Evolutionary conservation across 2,797 vertebrate genomes (phyloP).

Genomic region (Diglossa cyanea): DNA sequence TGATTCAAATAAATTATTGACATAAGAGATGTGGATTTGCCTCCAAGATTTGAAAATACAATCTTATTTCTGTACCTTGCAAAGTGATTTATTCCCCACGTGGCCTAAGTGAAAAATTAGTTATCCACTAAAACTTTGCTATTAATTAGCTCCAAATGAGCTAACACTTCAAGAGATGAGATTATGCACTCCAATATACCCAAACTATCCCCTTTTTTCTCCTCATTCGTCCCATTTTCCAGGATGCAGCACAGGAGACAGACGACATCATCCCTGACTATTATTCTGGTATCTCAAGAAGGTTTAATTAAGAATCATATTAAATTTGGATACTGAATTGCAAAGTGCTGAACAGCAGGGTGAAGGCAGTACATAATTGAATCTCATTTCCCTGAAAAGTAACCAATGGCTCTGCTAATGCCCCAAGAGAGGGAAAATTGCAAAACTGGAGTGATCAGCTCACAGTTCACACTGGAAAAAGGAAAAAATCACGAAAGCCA

Average conservation of each 20-base stretch:
- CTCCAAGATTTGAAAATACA: neutral
- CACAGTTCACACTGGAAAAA: neutral
- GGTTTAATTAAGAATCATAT: slow-evolving; percentile 7
- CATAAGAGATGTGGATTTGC: fast-evolving
- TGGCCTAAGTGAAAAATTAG: neutral
- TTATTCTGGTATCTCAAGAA: neutral
- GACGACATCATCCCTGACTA: neutral
- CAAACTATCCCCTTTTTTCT: neutral
- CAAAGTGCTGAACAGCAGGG: neutral
- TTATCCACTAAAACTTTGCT: neutral
- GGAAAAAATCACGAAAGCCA: fast-evolving
- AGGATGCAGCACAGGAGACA: neutral
- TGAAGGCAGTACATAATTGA: neutral
- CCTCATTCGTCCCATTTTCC: neutral
- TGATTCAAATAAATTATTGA: neutral
- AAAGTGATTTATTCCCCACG: neutral
- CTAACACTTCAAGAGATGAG: neutral
- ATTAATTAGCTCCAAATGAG: neutral
- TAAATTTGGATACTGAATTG: neutral
- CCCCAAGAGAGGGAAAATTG: neutral
- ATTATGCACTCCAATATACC: neutral
- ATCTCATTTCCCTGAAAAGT: neutral
- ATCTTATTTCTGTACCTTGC: neutral
- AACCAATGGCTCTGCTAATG: neutral
- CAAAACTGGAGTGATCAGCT: neutral